Evolutionary conservation across 1,140 invertebrate genomes (phyloP).

Genomic region (Ceratosolen fusciceps): DNA sequence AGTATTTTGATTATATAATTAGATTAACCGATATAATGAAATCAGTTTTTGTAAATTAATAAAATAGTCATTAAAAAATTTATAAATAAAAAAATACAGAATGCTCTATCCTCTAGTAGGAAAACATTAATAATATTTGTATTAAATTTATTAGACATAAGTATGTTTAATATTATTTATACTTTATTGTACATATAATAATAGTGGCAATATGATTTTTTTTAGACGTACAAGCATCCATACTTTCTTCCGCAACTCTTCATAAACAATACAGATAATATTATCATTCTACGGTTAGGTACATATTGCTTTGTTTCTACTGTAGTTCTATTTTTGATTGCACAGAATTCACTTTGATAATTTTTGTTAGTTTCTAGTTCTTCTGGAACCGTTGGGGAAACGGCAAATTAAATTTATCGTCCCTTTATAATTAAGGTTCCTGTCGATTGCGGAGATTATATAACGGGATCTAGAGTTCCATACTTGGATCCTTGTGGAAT

Average conservation of each 20-base stretch:
- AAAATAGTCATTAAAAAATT: too few species aligned
- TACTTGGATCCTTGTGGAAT: not conserved
- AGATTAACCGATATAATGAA: too few species aligned
- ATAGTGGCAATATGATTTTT: constrained; percentile 24
- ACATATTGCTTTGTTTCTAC: not conserved
- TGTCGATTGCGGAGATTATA: not conserved
- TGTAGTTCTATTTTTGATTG: constrained; percentile 16
- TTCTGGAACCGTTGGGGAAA: not conserved
- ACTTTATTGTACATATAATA: too few species aligned
- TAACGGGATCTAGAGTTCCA: not conserved
- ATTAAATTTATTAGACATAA: too few species aligned
- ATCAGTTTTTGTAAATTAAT: too few species aligned
- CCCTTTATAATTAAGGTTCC: not conserved
- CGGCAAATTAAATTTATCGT: not conserved
- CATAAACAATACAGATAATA: constrained; percentile 1
- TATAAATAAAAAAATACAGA: too few species aligned
- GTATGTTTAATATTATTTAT: too few species aligned
- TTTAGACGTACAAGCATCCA: constrained; percentile 6
- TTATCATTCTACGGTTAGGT: too few species aligned
- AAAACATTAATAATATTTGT: too few species aligned
- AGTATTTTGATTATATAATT: too few species aligned
- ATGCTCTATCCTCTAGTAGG: too few species aligned
- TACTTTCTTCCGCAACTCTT: not conserved
- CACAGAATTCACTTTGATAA: constrained; percentile 22
- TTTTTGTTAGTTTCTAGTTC: not conserved